Base-by-base conservation (phyloP, 2,113 vertebrate species). In the Sphaerodactylus townsendi region DNA sequence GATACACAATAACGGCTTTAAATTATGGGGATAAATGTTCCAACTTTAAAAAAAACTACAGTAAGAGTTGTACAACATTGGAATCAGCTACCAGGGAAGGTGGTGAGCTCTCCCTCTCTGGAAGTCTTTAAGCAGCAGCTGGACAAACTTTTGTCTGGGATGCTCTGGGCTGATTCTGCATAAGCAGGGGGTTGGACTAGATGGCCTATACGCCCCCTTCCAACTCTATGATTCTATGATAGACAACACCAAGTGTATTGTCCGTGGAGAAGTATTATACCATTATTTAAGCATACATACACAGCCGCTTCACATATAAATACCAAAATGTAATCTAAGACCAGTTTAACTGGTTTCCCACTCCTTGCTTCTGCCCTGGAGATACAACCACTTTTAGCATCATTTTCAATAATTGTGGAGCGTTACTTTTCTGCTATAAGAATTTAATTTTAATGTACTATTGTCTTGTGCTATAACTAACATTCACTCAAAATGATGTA, bases 331-430 rank as follows among this genome's bases (percentile, higher is more conserved):
- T 33, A 35, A 10, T 73, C 68, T 72, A 39, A 75, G 68, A 75
- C 70, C 44, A 76, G 78, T 9, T 14, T 21, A 76, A 70, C 69
- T 74, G 73, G 76, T 73, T 85, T 50, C 25, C 35, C 28, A 10
- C 81, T 81, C 44, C 68, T 81, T 76, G 48, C 10, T 30, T n/a
- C 23, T 80, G 30, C 70, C 70, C 71, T 65, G 19, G 64, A 86
- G 48, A 28, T 69, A 76, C 11, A 30, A 46, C 73, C 71, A 75
- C 68, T 78, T 80, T 69, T 50, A 76, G 41, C 25, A 25, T 44
- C 46, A 4, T 41, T 80, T 85, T 85, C 78, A 76, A 13, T 76
- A 25, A 19, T 35, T 46, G 25, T 21, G 53, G 25, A 68, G 25
- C 62, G 72, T 56, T 75, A 5, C 9, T 85, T 75, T 53, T 21